Evolutionary conservation across 2,888 invertebrate genomes (phyloP).

Genomic region (Electrophaes corylata): DNA sequence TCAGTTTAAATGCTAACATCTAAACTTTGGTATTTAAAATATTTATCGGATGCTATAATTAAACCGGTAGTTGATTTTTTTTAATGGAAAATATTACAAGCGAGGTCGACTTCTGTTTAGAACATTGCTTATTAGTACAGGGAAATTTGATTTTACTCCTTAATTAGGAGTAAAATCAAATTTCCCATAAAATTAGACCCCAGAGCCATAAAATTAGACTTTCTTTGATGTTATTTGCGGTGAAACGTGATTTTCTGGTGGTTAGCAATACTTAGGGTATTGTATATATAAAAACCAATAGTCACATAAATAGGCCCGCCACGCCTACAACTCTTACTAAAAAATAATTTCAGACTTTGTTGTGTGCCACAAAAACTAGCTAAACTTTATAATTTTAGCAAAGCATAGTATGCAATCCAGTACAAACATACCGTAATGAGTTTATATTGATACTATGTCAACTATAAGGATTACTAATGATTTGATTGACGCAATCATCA

Average conservation of each 20-base stretch:
- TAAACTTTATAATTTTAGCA: background rate
- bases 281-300: background rate
- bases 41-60: too few relatives aligned
- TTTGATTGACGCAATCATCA: background rate
- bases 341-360: background rate
- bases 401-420: too few relatives aligned
- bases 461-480: background rate
- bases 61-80: too few relatives aligned
- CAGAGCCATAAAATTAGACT: conserved; percentile 30
- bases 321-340: background rate
- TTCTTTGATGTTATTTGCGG: conserved; percentile 38
- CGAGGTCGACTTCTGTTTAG: background rate
- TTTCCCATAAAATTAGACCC: conserved; percentile 32
- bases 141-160: conserved; percentile 23
- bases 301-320: background rate
- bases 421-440: background rate
- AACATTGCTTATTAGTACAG: conserved; percentile 5
- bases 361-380: background rate
- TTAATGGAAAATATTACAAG: background rate
- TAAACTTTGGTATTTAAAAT: too few relatives aligned
- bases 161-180: too few relatives aligned
- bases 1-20: too few relatives aligned
- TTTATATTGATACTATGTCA: background rate
- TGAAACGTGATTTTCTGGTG: conserved; percentile 41
- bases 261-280: conserved; percentile 39